phyloP scores from a whole-genome alignment of 2,888 invertebrate species.

The Chouioia cunea region DNA sequence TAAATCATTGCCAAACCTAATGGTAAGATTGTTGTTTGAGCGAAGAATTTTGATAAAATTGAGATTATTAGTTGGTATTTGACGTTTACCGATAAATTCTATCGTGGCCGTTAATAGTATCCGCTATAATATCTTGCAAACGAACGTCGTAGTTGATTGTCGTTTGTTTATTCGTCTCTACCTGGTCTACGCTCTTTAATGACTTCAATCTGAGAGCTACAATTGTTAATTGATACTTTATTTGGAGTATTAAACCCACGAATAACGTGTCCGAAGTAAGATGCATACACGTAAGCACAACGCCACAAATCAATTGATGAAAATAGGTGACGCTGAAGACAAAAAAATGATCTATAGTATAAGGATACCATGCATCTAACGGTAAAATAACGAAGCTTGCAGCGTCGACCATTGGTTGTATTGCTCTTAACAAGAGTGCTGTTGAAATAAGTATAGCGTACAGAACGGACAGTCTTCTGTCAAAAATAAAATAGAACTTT shows the following conservation, averaged over 20 bases:
- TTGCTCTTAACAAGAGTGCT: constrained; percentile 11
- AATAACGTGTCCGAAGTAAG: constrained; percentile 24
- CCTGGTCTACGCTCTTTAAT: too few relatives aligned
- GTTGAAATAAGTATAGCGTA: constrained; percentile 13
- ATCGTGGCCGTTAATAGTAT: constrained; percentile 17
- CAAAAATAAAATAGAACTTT: background rate
- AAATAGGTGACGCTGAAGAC: constrained; percentile 23
- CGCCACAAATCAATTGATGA: constrained; percentile 31
- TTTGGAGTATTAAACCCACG: constrained; percentile 18
- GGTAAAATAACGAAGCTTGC: constrained; percentile 26
- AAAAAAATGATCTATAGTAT: background rate
- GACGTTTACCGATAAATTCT: constrained; percentile 32
- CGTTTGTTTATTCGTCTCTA: background rate
- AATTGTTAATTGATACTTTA: constrained; percentile 26
- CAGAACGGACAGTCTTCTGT: background rate
- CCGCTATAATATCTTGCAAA: background rate
- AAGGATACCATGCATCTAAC: constrained; percentile 35
- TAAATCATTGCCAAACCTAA: constrained; percentile 27
- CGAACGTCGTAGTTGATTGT: background rate
- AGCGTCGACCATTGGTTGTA: constrained; percentile 19
- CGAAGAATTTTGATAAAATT: too few relatives aligned
- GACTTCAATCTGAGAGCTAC: constrained; percentile 7
- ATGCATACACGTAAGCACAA: constrained; percentile 5
- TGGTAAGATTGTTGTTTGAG: background rate
- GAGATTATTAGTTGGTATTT: background rate